These are phyloP conservation scores for Chelidonichthys spinosus DNA, from an alignment of 2,797 vertebrate species.

Conservation along the genomic window DNA sequence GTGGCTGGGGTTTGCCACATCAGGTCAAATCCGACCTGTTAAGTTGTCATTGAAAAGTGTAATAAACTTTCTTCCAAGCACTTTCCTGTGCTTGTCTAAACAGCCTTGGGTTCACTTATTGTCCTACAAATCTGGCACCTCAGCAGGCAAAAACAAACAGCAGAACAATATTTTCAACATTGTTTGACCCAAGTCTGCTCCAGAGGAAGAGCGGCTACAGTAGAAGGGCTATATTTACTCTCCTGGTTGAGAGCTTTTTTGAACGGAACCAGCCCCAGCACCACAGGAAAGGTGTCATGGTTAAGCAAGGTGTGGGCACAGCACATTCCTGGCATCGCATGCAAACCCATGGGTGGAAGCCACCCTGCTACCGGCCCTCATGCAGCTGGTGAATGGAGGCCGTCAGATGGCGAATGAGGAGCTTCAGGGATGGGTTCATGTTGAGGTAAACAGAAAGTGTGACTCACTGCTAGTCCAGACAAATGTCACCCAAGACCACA, in stretches of 20 bases:
- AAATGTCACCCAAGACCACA: slow-evolving; percentile 79
- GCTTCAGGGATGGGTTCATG: slow-evolving; percentile 71
- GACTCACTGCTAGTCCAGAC: slow-evolving; percentile 82
- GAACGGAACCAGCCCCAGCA: slow-evolving; percentile 69
- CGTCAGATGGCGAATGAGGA: slow-evolving; percentile 56
- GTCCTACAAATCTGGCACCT: slow-evolving; percentile 59
- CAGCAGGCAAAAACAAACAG: slow-evolving; percentile 62
- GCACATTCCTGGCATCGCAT: slow-evolving; percentile 72
- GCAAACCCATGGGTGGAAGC: slow-evolving; percentile 71
- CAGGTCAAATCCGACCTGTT: slow-evolving; percentile 46
- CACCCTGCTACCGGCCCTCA: slow-evolving; percentile 69
- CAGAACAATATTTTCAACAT: slow-evolving; percentile 59
- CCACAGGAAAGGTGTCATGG: slow-evolving; percentile 84
- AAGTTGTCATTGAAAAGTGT: slow-evolving; percentile 53
- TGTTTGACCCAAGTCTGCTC: slow-evolving; percentile 64
- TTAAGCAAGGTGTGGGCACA: slow-evolving; percentile 78
- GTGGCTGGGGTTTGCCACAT: slow-evolving; percentile 61
- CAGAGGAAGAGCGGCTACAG: slow-evolving; percentile 67
- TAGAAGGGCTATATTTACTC: slow-evolving; percentile 74
- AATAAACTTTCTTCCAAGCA: slow-evolving; percentile 54
- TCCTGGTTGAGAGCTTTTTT: slow-evolving; percentile 58
- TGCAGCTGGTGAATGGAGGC: slow-evolving; percentile 61
- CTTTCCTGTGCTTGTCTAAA: slow-evolving; percentile 59
- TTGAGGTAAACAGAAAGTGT: slow-evolving; percentile 85
- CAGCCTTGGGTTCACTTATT: slow-evolving; percentile 45